These are phyloP conservation scores for Columba janthina DNA, from an alignment of 2,113 vertebrate species.

Conservation along the genomic window DNA sequence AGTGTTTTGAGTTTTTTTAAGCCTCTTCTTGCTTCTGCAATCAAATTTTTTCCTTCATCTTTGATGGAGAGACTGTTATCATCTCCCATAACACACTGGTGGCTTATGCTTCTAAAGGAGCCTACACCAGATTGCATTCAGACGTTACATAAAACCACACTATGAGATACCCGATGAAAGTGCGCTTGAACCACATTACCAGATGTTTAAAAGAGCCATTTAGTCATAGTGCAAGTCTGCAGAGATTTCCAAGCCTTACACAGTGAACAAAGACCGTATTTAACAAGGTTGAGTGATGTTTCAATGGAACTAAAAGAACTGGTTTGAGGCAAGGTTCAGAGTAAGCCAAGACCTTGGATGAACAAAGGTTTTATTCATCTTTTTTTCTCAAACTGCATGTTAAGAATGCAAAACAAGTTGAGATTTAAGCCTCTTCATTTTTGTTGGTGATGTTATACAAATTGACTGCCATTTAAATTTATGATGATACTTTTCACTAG, in stretches of 20 bases:
- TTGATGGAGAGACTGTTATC: neutral
- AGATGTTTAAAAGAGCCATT: neutral
- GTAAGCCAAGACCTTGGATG: neutral
- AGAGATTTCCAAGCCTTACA: neutral
- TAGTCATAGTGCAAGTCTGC: neutral
- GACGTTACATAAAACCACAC: rapidly evolving
- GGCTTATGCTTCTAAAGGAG: neutral
- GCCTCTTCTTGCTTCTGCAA: neutral
- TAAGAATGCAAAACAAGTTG: neutral
- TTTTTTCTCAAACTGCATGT: neutral
- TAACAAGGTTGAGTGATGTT: neutral
- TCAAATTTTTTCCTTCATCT: neutral
- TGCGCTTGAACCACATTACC: neutral
- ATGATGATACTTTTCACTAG: neutral
- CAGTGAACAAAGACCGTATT: neutral
- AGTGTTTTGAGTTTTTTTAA: neutral
- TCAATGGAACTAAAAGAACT: neutral
- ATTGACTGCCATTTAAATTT: neutral
- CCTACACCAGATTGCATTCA: neutral
- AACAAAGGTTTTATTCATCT: neutral
- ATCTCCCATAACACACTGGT: neutral
- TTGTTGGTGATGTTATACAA: neutral
- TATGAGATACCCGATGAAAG: neutral
- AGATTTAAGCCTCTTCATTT: neutral
- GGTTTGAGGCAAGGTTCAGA: neutral